Conservation (phyloP, 1,140 invertebrate genomes). For the Leptinotarsa defecta region DNA sequence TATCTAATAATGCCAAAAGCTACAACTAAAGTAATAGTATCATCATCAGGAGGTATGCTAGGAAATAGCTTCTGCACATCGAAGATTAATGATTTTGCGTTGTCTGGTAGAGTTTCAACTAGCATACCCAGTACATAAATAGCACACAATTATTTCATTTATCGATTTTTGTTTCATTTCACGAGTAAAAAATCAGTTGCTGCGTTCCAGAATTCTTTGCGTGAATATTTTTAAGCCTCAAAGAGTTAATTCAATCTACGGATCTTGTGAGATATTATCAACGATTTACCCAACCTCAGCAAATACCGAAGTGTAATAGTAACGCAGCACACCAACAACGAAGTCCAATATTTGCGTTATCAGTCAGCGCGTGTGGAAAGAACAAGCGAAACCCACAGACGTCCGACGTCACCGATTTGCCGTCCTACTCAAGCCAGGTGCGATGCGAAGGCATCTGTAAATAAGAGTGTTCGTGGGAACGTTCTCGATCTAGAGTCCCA, state of each 20-base stretch:
- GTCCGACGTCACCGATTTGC: constrained; percentile 3
- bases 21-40: too few relatives aligned
- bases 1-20: too few relatives aligned
- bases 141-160: too few relatives aligned
- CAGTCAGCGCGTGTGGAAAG: constrained; percentile 9
- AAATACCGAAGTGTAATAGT: constrained; percentile 6
- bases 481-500: constrained; percentile 34
- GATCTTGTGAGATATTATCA: neutral
- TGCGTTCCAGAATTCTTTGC: too few relatives aligned
- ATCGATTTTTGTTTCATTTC: too few relatives aligned
- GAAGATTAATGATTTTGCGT: too few relatives aligned
- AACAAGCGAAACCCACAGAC: neutral
- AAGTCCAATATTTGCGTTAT: constrained; percentile 16
- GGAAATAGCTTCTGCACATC: too few relatives aligned
- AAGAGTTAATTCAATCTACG: neutral
- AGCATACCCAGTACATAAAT: too few relatives aligned
- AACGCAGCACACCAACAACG: neutral
- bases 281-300: neutral
- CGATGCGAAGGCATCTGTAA: constrained; percentile 52
- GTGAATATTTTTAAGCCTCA: neutral
- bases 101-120: too few relatives aligned
- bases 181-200: too few relatives aligned
- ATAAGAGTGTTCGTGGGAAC: constrained; percentile 35
- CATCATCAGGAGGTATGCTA: too few relatives aligned
- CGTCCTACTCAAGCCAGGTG: constrained; percentile 54